Conservation (phyloP, 53 echinoderm and acorn worm species). For the Henricia sp. region DNA sequence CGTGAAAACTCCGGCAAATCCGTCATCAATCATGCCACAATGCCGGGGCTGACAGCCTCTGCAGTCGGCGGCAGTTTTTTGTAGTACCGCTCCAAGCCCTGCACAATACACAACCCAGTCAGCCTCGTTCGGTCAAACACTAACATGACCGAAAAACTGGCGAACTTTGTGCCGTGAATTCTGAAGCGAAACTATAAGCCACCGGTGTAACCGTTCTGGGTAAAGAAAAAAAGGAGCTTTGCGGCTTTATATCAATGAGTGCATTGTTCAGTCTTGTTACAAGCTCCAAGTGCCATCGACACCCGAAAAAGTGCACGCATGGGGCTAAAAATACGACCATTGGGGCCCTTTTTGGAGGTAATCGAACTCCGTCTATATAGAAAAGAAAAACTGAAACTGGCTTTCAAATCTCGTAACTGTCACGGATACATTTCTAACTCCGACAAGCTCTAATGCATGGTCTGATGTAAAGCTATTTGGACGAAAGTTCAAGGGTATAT, state of each 20-base stretch:
- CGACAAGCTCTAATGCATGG: no score
- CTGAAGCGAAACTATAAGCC: neutral
- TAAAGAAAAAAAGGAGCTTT: neutral
- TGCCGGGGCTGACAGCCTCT: slow-evolving; percentile 9
- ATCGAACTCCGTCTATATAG: no score
- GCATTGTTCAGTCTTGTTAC: slow-evolving; percentile 44
- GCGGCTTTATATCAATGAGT: neutral
- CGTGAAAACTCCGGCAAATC: slow-evolving; percentile 51
- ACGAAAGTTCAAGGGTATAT: no score
- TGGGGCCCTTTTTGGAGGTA: no score
- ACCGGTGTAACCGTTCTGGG: no score
- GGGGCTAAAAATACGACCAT: neutral
- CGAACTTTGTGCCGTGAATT: slow-evolving; percentile 29
- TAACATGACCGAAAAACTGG: no score
- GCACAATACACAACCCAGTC: neutral
- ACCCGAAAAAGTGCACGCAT: slow-evolving; percentile 30
- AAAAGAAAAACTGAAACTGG: no score
- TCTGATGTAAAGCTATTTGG: no score
- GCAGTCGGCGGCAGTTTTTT: neutral
- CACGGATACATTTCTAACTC: no score
- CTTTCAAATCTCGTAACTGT: no score
- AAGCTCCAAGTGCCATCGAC: slow-evolving; percentile 43
- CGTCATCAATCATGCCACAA: slow-evolving; percentile 18
- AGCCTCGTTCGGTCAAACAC: no score
- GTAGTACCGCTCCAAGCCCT: neutral